phyloP scores from a whole-genome alignment of 2,888 invertebrate genomes.

The Chaitophorus viminalis region DNA sequence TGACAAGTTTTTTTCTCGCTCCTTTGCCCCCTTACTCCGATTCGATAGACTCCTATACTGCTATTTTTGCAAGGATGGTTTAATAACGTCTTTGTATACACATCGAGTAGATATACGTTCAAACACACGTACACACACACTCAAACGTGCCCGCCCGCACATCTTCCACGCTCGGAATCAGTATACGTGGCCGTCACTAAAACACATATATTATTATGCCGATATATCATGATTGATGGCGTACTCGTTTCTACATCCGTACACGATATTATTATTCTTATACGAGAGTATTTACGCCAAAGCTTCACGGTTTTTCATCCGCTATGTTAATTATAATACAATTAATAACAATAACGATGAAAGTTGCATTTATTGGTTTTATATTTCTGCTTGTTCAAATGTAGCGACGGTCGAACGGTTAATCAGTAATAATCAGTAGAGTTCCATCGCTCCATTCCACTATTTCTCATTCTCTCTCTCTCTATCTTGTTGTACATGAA shows the following conservation, averaged over 20 bases:
- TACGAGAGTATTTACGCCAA: neutral
- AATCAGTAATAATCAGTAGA: neutral
- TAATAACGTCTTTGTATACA: conserved; percentile 26
- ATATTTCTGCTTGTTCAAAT: neutral
- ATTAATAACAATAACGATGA: neutral
- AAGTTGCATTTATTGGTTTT: neutral
- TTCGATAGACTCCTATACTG: neutral
- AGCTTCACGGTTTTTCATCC: neutral
- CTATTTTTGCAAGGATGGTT: conserved; percentile 19
- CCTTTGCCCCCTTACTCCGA: neutral
- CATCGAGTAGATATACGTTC: neutral
- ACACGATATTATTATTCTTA: neutral
- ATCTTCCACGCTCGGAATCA: neutral
- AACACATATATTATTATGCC: conserved; percentile 1
- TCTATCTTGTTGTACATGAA: neutral
- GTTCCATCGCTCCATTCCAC: too few relatives aligned
- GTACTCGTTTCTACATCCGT: neutral
- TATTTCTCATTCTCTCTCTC: neutral
- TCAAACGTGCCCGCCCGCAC: neutral
- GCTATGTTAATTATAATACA: neutral
- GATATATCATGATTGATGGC: conserved; percentile 36
- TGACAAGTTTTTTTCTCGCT: conserved; percentile 21
- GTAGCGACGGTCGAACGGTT: neutral
- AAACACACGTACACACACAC: neutral
- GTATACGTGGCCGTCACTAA: neutral